Base-by-base conservation (phyloP, 2,113 vertebrate species). In the Suricata suricatta region DNA sequence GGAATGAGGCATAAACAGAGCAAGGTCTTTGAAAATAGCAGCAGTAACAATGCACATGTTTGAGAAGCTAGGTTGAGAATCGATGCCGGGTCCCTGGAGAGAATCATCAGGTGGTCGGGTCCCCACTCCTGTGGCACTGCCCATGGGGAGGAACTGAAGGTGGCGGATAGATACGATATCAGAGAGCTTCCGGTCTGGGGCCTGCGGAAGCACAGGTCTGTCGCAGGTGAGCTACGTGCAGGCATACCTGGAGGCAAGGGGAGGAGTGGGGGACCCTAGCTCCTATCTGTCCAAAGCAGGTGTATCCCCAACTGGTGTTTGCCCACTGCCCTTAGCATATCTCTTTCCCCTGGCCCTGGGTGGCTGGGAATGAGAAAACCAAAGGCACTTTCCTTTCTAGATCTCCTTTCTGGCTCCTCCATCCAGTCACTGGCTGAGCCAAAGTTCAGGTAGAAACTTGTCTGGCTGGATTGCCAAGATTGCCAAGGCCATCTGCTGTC, bases 371-470 rank as follows among this genome's bases (percentile, higher is more conserved):
- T 33, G 23, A 60, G 63, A 88, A 87, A 57, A 82, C 77, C 33
- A 89, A 94, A 80, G 91, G 2, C 0, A 4, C 57, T 17, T 66
- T 96, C 60, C 0, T 0, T 77, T 82, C 79, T n/a, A 52, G 50
- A 54, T 54, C 74, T 50, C 68, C 72, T 44, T 92, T 41, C 57
- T 25, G 81, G 23, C 21, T 89, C 38, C 88, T 69, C 35, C 63
- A 88, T 31, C 47, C 38, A 33, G 87, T 16, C 38, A 80, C 80
- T 0, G 1, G 68, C 68, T 90, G 47, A 90, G 88, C 29, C 50
- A 38, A 41, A 64, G 12, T 93, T 94, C 83, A 91, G 94, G 95
- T 19, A 12, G 50, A 92, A 91, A 96, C 64, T 80, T 91, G 81
- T 71, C 76, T 15, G 41, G 64, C 89, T 85, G 60, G 52, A 88